Conservation (phyloP, 2,888 invertebrate species). For the Automeris io region DNA sequence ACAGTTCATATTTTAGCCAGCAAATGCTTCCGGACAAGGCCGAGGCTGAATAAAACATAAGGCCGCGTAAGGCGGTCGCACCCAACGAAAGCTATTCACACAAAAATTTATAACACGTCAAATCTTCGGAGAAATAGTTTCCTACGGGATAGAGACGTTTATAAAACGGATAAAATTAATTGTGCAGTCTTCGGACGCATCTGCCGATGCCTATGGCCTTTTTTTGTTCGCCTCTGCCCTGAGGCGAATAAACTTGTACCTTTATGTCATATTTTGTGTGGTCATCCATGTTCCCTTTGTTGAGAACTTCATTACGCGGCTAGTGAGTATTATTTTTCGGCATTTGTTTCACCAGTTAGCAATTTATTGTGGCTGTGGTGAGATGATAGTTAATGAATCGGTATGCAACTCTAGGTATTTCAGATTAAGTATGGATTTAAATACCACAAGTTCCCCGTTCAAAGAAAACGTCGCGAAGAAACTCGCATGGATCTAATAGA, state of each 20-base stretch:
- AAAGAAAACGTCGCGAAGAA: no score
- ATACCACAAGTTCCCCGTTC: no score
- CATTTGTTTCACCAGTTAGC: no score
- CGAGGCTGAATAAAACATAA: constrained; percentile 37
- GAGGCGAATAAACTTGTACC: constrained; percentile 1
- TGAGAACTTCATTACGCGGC: not conserved
- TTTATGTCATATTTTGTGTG: not conserved
- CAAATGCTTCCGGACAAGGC: constrained; percentile 21
- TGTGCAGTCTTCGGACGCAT: constrained; percentile 58
- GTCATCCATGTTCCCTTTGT: not conserved
- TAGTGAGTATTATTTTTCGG: no score
- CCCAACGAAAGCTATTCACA: constrained; percentile 47
- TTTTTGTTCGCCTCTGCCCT: constrained; percentile 32
- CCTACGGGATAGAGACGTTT: constrained; percentile 69
- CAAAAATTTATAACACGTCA: constrained; percentile 74
- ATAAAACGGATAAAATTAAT: constrained; percentile 68
- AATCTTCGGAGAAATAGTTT: constrained; percentile 70
- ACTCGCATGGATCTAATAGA: no score
- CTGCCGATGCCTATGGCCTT: constrained; percentile 53
- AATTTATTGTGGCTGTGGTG: no score
- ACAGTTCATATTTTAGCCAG: constrained; percentile 10
- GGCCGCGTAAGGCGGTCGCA: constrained; percentile 39
- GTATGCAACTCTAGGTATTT: no score
- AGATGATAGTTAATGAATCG: no score
- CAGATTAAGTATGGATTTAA: no score